These are phyloP conservation scores for Sturmia bella DNA, from an alignment of 2,888 invertebrate genomes.

Conservation along the genomic window DNA sequence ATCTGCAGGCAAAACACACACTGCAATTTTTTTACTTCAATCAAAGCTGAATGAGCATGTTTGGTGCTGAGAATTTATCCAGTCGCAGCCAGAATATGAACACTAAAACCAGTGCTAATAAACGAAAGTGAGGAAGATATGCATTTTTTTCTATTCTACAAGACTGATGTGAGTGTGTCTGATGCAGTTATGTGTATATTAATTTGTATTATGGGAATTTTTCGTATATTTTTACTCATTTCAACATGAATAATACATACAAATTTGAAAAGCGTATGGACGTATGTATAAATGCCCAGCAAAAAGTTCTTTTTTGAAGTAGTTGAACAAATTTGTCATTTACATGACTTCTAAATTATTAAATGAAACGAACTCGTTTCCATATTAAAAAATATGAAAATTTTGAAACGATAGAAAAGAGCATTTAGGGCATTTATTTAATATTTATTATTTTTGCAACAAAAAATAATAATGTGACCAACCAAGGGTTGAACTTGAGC, in stretches of 20 bases:
- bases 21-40: constrained; percentile 13
- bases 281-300: too few species aligned
- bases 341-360: too few species aligned
- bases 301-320: too few species aligned
- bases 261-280: constrained; percentile 26
- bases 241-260: constrained; percentile 32
- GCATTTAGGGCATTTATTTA: too few species aligned
- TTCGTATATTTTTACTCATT: constrained; percentile 28
- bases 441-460: too few species aligned
- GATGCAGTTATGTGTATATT: constrained; percentile 50
- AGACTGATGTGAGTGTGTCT: constrained; percentile 23
- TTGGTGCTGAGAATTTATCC: constrained; percentile 48
- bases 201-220: constrained; percentile 64
- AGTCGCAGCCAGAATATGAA: constrained; percentile 25
- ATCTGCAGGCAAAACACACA: background rate
- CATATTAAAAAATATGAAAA: too few species aligned
- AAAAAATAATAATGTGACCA: too few species aligned
- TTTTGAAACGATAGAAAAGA: too few species aligned
- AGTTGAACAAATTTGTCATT: too few species aligned
- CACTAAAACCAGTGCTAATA: constrained; percentile 50
- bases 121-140: constrained; percentile 68
- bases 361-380: too few species aligned
- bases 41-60: constrained; percentile 37
- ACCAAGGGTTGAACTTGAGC: too few species aligned
- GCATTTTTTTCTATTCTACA: constrained; percentile 38